Conservation (phyloP, 2,888 invertebrate species). For the Heteromurus nitidus region DNA sequence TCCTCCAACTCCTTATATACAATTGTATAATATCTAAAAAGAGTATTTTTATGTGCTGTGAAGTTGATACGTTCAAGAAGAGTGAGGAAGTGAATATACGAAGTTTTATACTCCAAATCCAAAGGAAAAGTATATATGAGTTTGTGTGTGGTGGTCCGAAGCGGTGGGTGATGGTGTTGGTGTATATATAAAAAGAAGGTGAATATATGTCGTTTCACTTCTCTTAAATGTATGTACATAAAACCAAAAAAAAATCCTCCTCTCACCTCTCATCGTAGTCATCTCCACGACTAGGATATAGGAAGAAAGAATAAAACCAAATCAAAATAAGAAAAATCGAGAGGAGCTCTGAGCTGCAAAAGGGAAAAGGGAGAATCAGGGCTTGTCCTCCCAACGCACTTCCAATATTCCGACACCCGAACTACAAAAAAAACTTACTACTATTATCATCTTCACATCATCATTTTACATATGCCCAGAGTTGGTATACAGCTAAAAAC, state of each 20-base stretch:
- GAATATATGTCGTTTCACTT: constrained; percentile 35
- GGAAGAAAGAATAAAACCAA: constrained; percentile 21
- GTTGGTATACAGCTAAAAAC: not conserved
- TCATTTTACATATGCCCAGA: not conserved
- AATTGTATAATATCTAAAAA: too few species aligned
- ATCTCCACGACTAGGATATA: constrained; percentile 1
- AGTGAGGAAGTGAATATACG: constrained; percentile 17
- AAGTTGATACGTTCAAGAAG: too few species aligned
- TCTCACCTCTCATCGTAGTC: not conserved
- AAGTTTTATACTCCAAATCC: constrained; percentile 6
- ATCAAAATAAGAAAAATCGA: constrained; percentile 16
- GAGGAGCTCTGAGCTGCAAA: not conserved
- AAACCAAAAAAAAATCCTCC: not conserved
- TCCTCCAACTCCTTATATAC: constrained; percentile 37
- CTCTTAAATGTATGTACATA: not conserved
- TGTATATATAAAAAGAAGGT: constrained; percentile 38
- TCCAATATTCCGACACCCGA: not conserved
- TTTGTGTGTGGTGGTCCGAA: constrained; percentile 36
- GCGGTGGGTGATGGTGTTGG: constrained; percentile 44
- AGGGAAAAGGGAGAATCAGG: constrained; percentile 2
- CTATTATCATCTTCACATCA: not conserved
- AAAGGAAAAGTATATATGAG: constrained; percentile 25
- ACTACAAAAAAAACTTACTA: not conserved
- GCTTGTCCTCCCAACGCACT: constrained; percentile 4
- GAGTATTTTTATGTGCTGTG: constrained; percentile 2